These are phyloP conservation scores for Eira barbara DNA, from an alignment of 2,113 vertebrate genomes.

Conservation along the genomic window DNA sequence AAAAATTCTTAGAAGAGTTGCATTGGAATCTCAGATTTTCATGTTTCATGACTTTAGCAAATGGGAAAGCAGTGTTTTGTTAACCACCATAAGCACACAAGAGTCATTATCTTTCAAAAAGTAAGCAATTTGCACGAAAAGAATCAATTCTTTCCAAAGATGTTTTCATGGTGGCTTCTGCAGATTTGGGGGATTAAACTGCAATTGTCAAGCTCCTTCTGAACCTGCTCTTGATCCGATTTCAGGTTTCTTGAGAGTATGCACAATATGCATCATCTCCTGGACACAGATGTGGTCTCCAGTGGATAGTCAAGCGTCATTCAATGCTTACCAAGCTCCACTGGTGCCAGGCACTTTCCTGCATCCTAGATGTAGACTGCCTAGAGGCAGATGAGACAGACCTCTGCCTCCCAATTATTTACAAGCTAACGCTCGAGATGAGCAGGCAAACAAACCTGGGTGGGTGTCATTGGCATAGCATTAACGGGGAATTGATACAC, in stretches of 20 bases:
- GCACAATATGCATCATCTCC: not conserved
- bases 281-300: not conserved
- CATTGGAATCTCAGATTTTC: not conserved
- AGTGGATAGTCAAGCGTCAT: not conserved
- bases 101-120: not conserved
- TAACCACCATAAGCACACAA: not conserved
- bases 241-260: not conserved
- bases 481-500: not conserved
- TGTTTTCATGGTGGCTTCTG: not conserved
- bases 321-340: not conserved
- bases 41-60: not conserved
- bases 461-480: not conserved
- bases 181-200: not conserved
- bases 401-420: not conserved
- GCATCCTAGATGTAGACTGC: not conserved
- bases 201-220: not conserved
- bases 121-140: slow-evolving; percentile 5
- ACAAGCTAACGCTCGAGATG: not conserved
- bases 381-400: not conserved
- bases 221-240: not conserved
- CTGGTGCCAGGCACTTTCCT: not conserved
- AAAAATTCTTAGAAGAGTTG: not conserved
- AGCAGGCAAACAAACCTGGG: not conserved
- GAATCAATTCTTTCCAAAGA: not conserved
- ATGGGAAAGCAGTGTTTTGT: not conserved